phyloP scores from a whole-genome alignment of 2,113 vertebrate genomes.

The Gnathonemus longibarbis region DNA sequence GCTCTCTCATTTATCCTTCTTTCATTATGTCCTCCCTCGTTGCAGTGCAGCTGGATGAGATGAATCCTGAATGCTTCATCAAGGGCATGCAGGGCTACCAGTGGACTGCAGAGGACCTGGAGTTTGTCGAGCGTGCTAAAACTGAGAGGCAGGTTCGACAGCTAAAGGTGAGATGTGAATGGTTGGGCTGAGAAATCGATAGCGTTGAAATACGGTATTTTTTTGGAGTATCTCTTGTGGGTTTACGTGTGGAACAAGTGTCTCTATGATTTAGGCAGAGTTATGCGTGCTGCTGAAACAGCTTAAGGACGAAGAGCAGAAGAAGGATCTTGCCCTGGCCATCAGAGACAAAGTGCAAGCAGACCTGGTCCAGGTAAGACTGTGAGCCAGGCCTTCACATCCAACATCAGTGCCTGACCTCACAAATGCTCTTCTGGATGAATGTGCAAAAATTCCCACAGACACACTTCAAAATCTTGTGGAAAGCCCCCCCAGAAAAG shows the following conservation, averaged over 20 bases:
- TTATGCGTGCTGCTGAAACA: background rate
- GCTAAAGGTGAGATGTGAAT: slow-evolving; percentile 22
- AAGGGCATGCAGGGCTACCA: slow-evolving; percentile 28
- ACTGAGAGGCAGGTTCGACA: slow-evolving; percentile 9
- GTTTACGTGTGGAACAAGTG: background rate
- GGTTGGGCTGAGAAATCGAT: background rate
- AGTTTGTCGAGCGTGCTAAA: slow-evolving; percentile 30
- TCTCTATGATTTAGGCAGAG: slow-evolving; percentile 15
- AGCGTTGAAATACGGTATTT: background rate
- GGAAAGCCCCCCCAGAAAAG: background rate
- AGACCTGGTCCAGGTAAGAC: slow-evolving; percentile 4
- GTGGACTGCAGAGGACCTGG: slow-evolving; percentile 20
- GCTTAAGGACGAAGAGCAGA: background rate
- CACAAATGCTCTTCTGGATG: background rate
- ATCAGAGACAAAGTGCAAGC: slow-evolving; percentile 24
- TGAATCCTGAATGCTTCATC: slow-evolving; percentile 20
- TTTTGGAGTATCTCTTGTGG: background rate
- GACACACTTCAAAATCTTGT: background rate
- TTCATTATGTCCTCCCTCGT: background rate
- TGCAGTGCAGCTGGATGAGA: slow-evolving; percentile 19
- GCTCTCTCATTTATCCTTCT: background rate
- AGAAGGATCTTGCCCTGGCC: background rate
- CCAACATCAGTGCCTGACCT: background rate
- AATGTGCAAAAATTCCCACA: background rate
- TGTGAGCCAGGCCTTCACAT: background rate